phyloP scores from a whole-genome alignment of 2,113 vertebrate genomes.

The rat (Rattus norvegicus) region DNA sequence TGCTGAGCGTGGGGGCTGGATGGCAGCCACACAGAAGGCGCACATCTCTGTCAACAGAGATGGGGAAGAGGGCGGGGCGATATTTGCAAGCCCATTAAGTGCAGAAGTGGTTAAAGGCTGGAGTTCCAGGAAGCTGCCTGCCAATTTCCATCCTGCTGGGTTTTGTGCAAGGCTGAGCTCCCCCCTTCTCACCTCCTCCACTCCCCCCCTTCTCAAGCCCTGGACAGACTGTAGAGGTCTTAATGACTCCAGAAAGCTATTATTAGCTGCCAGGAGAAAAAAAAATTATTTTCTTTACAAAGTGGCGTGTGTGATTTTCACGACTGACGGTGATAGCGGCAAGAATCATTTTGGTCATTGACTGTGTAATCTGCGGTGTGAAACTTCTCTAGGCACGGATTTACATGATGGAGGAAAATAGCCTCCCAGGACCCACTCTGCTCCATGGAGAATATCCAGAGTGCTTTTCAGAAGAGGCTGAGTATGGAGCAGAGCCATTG shows the following conservation, averaged over 20 bases:
- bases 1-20: accelerated
- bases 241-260: conserved; percentile 51
- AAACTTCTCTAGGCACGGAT: background rate
- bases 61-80: background rate
- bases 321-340: background rate
- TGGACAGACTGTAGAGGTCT: background rate
- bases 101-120: background rate
- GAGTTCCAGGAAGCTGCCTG: background rate
- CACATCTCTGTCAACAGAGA: background rate
- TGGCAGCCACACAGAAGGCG: background rate
- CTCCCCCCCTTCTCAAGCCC: background rate
- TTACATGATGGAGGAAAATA: background rate
- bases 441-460: accelerated
- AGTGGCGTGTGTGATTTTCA: background rate
- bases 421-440: background rate
- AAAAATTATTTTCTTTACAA: conserved; percentile 35
- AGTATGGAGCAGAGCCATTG: accelerated
- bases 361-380: background rate
- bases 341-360: background rate
- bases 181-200: background rate
- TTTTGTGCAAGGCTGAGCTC: background rate
- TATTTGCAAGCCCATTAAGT: background rate
- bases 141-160: accelerated
- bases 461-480: accelerated
- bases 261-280: conserved; percentile 36